Evolutionary conservation across 1,140 invertebrate genomes (phyloP), one percentile per base, ranked within the genome.

Genomic region (Caenorhabditis latens): DNA sequence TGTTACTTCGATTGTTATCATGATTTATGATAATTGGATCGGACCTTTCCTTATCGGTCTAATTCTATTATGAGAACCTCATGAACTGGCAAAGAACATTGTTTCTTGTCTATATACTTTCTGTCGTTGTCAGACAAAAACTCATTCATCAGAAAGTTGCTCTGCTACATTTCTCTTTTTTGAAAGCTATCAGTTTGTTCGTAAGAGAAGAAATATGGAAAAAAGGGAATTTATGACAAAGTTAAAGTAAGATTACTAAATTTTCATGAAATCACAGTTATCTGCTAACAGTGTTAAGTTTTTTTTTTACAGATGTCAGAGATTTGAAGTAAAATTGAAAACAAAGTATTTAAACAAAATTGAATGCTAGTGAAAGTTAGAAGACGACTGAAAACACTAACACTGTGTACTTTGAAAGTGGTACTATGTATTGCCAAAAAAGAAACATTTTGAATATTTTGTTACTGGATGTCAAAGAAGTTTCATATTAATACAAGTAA

Each of bases 1-100:
- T 79, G 71, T 79, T 79, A 79, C 46, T 58, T 79, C n/a, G 71
- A 79, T 79, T 50, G 14, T 79, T 79, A 79, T 79, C 71, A 79
- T 79, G 71, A 79, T 79, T 79, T 79, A 79, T 11, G 46, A 79
- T 79, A 50, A 79, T 79, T 71, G 65, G 43, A 65, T 65, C 19
- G 71, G 32, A 50, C 14, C 24, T 5, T 40, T 16, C 53, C 46
- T 42, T 50, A 79, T 79, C 71, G 24, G 16, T 43, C 13, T 79
- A 42, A 43, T 24, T 79, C 32, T 79, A 9, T 79, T 21, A 50
- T 53, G 46, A 79, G 71, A 79, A 50, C 46, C 19, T 24, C 46
- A 79, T 50, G 9, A 79, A 79, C 43, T 50, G n/a, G n/a, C 21
- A 14, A 50, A 24, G 16, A 5, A n/a, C 24, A 13, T n/a, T 6